These are phyloP conservation scores for Chymomyza costata DNA, from an alignment of 1,140 invertebrate genomes.

Conservation along the genomic window DNA sequence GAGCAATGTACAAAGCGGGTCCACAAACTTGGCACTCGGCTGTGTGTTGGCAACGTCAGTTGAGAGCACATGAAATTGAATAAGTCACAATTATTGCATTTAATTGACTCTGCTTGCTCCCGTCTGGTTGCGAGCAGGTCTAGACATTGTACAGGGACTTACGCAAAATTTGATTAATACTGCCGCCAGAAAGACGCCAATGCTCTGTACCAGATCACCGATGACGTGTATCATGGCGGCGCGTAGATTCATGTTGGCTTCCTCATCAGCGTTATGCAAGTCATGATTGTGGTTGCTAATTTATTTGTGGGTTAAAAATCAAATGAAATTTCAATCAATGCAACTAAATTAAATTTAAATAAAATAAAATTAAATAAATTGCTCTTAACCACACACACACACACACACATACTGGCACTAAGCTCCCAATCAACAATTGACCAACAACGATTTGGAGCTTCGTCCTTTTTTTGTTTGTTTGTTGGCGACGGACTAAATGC, in stretches of 20 bases:
- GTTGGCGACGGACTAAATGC: constrained; percentile 7
- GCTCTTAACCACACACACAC: too few relatives aligned
- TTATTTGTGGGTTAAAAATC: too few relatives aligned
- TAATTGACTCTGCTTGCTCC: neutral
- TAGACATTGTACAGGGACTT: constrained; percentile 70
- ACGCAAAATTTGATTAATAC: constrained; percentile 89
- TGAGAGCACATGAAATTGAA: constrained; percentile 20
- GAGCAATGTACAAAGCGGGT: constrained; percentile 92
- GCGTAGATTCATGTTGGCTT: constrained; percentile 87
- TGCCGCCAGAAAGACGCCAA: constrained; percentile 90
- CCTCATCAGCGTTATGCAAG: constrained; percentile 1
- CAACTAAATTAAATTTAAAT: constrained; percentile 44
- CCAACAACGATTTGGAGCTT: too few relatives aligned
- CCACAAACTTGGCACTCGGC: constrained; percentile 86
- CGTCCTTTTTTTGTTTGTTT: too few relatives aligned
- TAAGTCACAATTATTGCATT: constrained; percentile 17
- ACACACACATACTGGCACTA: too few relatives aligned
- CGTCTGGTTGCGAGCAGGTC: constrained; percentile 5
- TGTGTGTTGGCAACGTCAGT: constrained; percentile 62
- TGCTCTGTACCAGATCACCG: constrained; percentile 92
- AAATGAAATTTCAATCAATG: too few relatives aligned
- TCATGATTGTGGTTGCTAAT: too few relatives aligned
- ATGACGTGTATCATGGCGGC: constrained; percentile 95
- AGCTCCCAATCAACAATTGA: constrained; percentile 18
- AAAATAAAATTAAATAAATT: constrained; percentile 37